Percentiles rank a stretch among this genome's conserved stretches.
Conservation (phyloP, 2,888 invertebrate genomes). For the Blastobasis adustella region DNA sequence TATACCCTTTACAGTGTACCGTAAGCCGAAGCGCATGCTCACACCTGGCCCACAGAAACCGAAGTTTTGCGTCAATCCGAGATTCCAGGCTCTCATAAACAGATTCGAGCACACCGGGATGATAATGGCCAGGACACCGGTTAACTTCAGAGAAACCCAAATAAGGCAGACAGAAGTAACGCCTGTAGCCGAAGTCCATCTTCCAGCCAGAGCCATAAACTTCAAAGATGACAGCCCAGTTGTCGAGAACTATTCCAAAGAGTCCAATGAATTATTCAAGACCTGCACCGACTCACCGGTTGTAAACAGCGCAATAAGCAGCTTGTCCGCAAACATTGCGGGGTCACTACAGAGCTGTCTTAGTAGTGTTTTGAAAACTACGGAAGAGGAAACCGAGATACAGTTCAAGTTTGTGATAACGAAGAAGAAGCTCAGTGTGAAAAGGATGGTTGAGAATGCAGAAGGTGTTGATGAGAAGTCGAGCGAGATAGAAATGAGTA, state of each 20-base stretch:
- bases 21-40: conserved; percentile 63
- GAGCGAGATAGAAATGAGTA: conserved; percentile 28
- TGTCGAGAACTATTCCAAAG: conserved; percentile 43
- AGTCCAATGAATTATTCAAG: conserved; percentile 55
- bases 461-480: conserved; percentile 27
- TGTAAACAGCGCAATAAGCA: conserved; percentile 45
- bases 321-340: conserved; percentile 54
- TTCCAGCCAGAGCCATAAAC: conserved; percentile 60
- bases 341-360: conserved; percentile 57
- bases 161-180: conserved; percentile 40
- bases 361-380: conserved; percentile 44
- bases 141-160: conserved; percentile 24
- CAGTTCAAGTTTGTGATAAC: conserved; percentile 66
- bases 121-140: conserved; percentile 47
- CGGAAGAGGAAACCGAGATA: conserved; percentile 61
- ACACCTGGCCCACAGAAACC: conserved; percentile 63
- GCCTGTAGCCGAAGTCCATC: conserved; percentile 41
- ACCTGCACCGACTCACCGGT: conserved; percentile 47
- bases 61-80: conserved; percentile 47
- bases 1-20: conserved; percentile 40
- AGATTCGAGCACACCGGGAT: conserved; percentile 54
- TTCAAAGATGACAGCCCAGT: conserved; percentile 63
- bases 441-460: conserved; percentile 35
- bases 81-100: conserved; percentile 64
- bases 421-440: conserved; percentile 55